phyloP scores from a whole-genome alignment of 2,888 invertebrate species.

The Parnassius smintheus region DNA sequence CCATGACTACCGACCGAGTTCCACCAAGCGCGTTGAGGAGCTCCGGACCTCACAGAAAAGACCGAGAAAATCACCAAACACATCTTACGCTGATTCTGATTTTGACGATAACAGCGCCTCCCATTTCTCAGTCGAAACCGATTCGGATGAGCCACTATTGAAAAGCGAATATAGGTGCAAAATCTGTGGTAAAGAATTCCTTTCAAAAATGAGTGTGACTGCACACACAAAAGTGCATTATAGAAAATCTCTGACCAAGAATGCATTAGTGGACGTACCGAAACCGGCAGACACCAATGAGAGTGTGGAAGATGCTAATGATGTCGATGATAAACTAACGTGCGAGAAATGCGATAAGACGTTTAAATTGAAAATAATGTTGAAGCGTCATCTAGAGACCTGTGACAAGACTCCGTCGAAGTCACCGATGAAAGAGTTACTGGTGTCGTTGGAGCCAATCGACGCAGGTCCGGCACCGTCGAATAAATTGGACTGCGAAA shows the following conservation, averaged over 20 bases:
- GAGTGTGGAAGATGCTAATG: conserved; percentile 38
- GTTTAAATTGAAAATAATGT: conserved; percentile 75
- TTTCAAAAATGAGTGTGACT: conserved; percentile 41
- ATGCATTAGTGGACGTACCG: conserved; percentile 41
- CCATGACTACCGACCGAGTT: conserved; percentile 52
- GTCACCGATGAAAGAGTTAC: conserved; percentile 57
- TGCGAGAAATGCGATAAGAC: conserved; percentile 66
- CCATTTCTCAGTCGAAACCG: conserved; percentile 58
- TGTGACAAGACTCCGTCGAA: conserved; percentile 46
- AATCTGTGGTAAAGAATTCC: conserved; percentile 54
- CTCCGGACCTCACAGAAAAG: conserved; percentile 53
- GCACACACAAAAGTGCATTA: conserved; percentile 51
- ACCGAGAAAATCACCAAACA: conserved; percentile 43
- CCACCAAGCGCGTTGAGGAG: conserved; percentile 62
- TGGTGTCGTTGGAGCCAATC: conserved; percentile 62
- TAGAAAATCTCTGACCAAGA: conserved; percentile 25
- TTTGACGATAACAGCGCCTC: conserved; percentile 61
- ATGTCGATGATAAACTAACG: conserved; percentile 55
- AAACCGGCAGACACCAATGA: conserved; percentile 20
- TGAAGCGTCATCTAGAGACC: conserved; percentile 62
- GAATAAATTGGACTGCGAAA: conserved; percentile 52
- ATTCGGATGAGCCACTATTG: conserved; percentile 61
- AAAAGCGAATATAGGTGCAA: conserved; percentile 51
- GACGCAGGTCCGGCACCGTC: conserved; percentile 37
- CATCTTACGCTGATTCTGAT: conserved; percentile 56